Evolutionary conservation across 1,140 invertebrate genomes (phyloP).

Genomic region (Drosophila melanica): DNA sequence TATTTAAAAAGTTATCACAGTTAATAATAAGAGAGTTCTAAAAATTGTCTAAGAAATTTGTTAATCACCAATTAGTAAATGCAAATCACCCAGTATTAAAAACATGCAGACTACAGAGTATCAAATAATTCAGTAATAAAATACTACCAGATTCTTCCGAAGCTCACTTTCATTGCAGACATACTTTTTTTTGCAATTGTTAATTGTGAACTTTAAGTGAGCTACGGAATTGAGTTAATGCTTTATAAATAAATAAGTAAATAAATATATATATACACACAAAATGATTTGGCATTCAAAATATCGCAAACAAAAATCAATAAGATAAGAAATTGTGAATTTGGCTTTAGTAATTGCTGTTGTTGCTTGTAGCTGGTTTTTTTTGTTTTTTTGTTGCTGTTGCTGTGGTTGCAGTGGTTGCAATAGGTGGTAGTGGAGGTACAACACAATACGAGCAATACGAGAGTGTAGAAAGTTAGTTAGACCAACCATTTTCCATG

Average conservation of each 20-base stretch:
- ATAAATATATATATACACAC: not conserved
- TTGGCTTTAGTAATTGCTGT: constrained; percentile 45
- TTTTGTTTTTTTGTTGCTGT: constrained; percentile 20
- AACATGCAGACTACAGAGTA: no score
- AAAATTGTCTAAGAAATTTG: not conserved
- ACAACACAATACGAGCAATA: constrained; percentile 48
- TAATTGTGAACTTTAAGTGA: not conserved
- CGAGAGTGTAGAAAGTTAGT: constrained; percentile 38
- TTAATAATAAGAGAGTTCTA: not conserved
- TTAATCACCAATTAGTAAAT: not conserved
- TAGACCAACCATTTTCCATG: constrained; percentile 91
- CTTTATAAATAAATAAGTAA: no score
- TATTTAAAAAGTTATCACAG: not conserved
- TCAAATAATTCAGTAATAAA: not conserved
- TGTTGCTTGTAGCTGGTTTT: constrained; percentile 11
- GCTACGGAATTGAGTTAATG: not conserved
- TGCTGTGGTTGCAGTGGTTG: constrained; percentile 15
- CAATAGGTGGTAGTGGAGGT: constrained; percentile 44
- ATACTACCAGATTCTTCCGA: not conserved
- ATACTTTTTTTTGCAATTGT: no score
- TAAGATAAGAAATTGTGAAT: constrained; percentile 33
- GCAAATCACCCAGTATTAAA: not conserved
- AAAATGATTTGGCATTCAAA: constrained; percentile 39
- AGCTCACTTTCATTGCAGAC: not conserved
- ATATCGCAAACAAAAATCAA: constrained; percentile 27